A percentile compares a stretch with the other conserved stretches of the same genome.
Conservation (phyloP, 2,888 invertebrate genomes). For the Temnothorax unifasciatus region DNA sequence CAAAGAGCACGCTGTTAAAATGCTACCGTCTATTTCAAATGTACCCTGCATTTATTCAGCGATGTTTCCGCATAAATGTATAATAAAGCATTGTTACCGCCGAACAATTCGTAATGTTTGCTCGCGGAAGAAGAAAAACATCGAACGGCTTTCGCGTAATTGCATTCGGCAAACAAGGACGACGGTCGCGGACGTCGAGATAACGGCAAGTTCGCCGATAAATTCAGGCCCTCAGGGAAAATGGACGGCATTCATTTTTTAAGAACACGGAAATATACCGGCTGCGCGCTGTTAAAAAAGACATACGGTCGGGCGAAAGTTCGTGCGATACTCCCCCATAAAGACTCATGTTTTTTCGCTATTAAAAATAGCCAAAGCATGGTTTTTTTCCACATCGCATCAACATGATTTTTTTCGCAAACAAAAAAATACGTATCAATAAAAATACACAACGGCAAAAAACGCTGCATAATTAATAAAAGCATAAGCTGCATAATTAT, state of each 20-base stretch:
- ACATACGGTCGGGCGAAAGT: constrained; percentile 44
- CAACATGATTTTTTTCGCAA: background rate
- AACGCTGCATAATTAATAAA: background rate
- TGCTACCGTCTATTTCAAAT: background rate
- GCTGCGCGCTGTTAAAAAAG: constrained; percentile 8
- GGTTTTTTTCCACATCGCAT: background rate
- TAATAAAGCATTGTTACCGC: constrained; percentile 28
- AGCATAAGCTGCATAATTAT: background rate
- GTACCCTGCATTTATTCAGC: constrained; percentile 25
- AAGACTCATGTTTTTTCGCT: constrained; percentile 35
- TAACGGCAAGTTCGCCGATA: constrained; percentile 15
- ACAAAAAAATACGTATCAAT: background rate
- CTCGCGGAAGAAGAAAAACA: constrained; percentile 11
- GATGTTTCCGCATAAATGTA: constrained; percentile 31
- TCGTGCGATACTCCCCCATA: constrained; percentile 17
- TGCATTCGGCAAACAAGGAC: constrained; percentile 25
- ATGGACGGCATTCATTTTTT: constrained; percentile 8
- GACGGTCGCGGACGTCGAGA: background rate
- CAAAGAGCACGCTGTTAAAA: background rate
- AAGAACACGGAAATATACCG: constrained; percentile 16
- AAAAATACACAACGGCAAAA: constrained; percentile 16
- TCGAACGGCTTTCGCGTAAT: constrained; percentile 42
- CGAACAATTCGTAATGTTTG: constrained; percentile 27
- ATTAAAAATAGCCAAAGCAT: constrained; percentile 7
- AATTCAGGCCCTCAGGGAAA: background rate